phyloP scores from a whole-genome alignment of 2,888 invertebrate genomes.

The Hydrotaea cyrtoneurina region DNA sequence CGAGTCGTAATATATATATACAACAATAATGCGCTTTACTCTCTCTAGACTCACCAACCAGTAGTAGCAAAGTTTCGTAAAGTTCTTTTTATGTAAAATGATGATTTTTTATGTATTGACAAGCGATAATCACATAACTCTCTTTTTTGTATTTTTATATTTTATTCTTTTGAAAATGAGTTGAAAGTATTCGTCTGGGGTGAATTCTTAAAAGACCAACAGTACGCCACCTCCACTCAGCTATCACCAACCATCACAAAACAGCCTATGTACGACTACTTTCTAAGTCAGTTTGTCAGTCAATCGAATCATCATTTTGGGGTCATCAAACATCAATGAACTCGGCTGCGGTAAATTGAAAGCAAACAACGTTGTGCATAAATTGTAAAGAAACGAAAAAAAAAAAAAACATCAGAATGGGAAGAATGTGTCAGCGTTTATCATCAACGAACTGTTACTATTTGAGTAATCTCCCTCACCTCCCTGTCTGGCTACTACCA shows the following conservation, averaged over 20 bases:
- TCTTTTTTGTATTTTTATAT: conserved; percentile 22
- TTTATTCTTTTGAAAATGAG: conserved; percentile 3
- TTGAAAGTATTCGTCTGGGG: neutral
- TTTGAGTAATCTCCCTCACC: conserved; percentile 10
- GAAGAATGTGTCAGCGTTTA: conserved; percentile 1
- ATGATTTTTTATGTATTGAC: conserved; percentile 22
- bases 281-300: neutral
- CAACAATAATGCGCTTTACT: neutral
- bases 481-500: conserved; percentile 32
- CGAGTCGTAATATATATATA: conserved; percentile 12
- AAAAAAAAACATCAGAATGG: neutral
- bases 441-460: conserved; percentile 9
- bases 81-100: conserved; percentile 2
- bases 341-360: neutral
- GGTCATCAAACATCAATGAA: conserved; percentile 35
- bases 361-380: neutral
- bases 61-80: conserved; percentile 19
- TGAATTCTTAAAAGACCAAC: neutral
- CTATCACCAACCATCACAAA: conserved; percentile 20
- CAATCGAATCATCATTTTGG: conserved; percentile 34
- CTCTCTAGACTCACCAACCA: neutral
- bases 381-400: neutral
- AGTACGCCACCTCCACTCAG: neutral
- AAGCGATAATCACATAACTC: neutral
- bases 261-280: neutral